Percentiles rank a stretch among this genome's conserved stretches.
Evolutionary conservation across 1,140 invertebrate species (phyloP).

Genomic region (Tetramorium alpestre): DNA sequence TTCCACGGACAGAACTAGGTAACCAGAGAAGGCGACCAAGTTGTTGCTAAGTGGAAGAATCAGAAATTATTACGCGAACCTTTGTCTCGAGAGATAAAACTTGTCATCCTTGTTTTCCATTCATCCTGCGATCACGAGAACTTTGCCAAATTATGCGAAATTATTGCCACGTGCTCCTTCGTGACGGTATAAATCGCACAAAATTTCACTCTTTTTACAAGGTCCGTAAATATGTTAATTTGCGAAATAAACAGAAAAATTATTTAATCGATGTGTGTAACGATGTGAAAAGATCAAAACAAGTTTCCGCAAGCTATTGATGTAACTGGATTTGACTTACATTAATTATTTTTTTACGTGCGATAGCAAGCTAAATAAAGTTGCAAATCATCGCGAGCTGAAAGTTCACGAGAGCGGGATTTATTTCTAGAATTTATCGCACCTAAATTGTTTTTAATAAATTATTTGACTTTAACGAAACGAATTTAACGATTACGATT

Average conservation of each 20-base stretch:
- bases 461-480: background rate
- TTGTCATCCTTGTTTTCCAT: constrained; percentile 9
- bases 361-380: background rate
- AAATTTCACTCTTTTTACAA: constrained; percentile 81
- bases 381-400: background rate
- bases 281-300: background rate
- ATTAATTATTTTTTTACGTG: background rate
- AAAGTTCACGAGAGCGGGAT: background rate
- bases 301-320: background rate
- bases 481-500: background rate
- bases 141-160: constrained; percentile 11
- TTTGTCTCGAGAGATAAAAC: background rate
- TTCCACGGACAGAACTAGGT: background rate
- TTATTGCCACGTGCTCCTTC: constrained; percentile 26
- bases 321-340: background rate
- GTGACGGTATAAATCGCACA: constrained; percentile 19
- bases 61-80: constrained; percentile 9
- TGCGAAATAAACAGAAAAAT: background rate
- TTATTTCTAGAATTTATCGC: background rate
- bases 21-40: background rate
- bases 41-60: background rate
- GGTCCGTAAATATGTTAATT: background rate
- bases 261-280: background rate
- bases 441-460: background rate
- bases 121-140: background rate